These are phyloP conservation scores for Hololepta plana DNA, from an alignment of 2,888 invertebrate species.

Conservation along the genomic window DNA sequence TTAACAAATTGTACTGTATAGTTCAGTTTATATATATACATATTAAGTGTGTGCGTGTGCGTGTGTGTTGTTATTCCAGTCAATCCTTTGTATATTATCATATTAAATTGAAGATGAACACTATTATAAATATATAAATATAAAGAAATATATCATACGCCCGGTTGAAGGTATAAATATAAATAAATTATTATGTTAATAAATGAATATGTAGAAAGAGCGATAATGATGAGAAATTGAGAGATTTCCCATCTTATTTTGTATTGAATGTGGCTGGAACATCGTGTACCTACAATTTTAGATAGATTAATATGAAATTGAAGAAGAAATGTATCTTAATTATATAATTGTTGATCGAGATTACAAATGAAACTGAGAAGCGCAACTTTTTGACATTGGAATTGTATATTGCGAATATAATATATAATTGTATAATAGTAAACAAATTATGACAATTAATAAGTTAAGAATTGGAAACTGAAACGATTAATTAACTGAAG, in stretches of 20 bases:
- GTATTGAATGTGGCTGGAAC: conserved; percentile 23
- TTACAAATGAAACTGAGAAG: too few species aligned
- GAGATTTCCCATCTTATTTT: too few species aligned
- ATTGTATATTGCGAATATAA: conserved; percentile 19
- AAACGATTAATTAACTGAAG: too few species aligned
- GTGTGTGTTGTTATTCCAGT: conserved; percentile 26
- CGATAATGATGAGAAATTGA: too few species aligned
- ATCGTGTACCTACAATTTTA: conserved; percentile 10
- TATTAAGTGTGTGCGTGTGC: too few species aligned
- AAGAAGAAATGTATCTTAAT: too few species aligned
- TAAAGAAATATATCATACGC: conserved; percentile 16
- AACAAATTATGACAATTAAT: too few species aligned
- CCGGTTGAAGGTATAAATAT: conserved; percentile 24
- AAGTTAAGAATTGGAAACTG: too few species aligned
- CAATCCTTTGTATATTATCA: conserved; percentile 23
- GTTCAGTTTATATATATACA: too few species aligned
- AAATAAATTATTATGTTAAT: conserved; percentile 20
- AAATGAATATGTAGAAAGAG: conserved; percentile 15
- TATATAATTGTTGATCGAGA: conserved; percentile 5
- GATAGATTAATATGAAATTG: conserved; percentile 10
- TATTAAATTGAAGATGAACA: conserved; percentile 5
- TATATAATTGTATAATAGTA: too few species aligned
- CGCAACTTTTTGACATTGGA: too few species aligned
- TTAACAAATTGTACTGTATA: too few species aligned
- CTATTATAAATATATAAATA: conserved; percentile 10